Evolutionary conservation across 2,113 vertebrate species (phyloP).

Genomic region (Mastomys coucha): DNA sequence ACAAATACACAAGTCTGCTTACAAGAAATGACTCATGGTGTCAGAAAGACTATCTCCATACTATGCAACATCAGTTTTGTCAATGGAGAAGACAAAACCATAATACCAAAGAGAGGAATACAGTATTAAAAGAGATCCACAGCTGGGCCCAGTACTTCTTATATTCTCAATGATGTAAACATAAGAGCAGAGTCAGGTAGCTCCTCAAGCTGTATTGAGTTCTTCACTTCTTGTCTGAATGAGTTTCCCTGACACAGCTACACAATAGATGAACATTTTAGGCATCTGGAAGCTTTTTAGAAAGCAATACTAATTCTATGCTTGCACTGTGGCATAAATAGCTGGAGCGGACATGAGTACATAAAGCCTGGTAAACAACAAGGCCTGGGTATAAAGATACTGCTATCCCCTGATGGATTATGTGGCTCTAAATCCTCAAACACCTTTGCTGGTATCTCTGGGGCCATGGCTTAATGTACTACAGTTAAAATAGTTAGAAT

Average conservation of each 20-base stretch:
- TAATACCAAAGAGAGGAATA: neutral
- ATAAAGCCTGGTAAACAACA: neutral
- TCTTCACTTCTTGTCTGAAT: neutral
- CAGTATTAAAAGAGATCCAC: neutral
- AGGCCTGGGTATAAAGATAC: neutral
- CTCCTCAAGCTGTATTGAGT: neutral
- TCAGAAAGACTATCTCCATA: neutral
- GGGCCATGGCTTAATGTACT: neutral
- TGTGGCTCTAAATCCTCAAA: neutral
- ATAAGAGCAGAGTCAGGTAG: neutral
- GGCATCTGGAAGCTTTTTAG: neutral
- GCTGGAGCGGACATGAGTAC: neutral
- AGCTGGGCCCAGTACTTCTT: neutral
- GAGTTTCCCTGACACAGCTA: neutral
- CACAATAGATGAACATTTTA: neutral
- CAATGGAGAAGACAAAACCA: neutral
- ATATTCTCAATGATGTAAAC: neutral
- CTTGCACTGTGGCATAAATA: neutral
- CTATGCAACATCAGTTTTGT: neutral
- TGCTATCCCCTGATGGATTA: neutral
- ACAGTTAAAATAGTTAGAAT: neutral
- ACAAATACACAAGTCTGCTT: neutral
- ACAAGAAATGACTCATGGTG: neutral
- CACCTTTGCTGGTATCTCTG: neutral
- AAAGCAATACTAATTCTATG: neutral